Conservation (phyloP, 2,113 vertebrate species). For the Phasianus colchicus region DNA sequence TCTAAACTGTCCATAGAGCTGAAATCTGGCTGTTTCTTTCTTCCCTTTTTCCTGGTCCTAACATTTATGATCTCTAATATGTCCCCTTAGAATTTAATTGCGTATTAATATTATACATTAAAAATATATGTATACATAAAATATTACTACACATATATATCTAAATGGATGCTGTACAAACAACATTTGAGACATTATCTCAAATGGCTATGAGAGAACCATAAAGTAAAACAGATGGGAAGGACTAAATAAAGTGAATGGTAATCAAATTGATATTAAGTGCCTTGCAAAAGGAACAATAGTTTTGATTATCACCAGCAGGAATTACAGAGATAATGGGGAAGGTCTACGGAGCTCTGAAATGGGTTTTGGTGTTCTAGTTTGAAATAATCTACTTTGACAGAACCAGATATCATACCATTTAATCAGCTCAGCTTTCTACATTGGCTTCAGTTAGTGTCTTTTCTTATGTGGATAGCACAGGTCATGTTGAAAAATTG, state of each 20-base stretch:
- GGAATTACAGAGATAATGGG: conserved; percentile 9
- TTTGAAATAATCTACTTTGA: conserved; percentile 17
- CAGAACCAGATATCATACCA: not conserved
- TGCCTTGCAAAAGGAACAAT: conserved; percentile 23
- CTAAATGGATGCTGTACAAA: not conserved
- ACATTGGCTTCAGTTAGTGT: not conserved
- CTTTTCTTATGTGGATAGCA: not conserved
- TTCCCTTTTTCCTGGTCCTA: not conserved
- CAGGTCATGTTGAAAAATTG: not conserved
- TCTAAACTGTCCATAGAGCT: not conserved
- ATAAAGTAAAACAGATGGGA: conserved; percentile 4
- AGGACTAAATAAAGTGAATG: not conserved
- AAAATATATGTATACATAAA: not conserved
- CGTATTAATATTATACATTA: not conserved
- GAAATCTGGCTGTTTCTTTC: not conserved
- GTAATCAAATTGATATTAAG: conserved; percentile 3
- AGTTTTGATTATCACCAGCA: conserved; percentile 19
- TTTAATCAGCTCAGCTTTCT: conserved; percentile 1
- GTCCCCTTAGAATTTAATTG: not conserved
- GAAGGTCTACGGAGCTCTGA: not conserved
- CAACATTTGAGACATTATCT: not conserved
- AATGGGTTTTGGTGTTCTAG: not conserved
- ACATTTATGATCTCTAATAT: not conserved
- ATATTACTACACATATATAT: not conserved
- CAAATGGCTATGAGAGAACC: not conserved